Evolutionary conservation across 2,113 vertebrate genomes (phyloP).

Genomic region (Rhizomys pruinosus): DNA sequence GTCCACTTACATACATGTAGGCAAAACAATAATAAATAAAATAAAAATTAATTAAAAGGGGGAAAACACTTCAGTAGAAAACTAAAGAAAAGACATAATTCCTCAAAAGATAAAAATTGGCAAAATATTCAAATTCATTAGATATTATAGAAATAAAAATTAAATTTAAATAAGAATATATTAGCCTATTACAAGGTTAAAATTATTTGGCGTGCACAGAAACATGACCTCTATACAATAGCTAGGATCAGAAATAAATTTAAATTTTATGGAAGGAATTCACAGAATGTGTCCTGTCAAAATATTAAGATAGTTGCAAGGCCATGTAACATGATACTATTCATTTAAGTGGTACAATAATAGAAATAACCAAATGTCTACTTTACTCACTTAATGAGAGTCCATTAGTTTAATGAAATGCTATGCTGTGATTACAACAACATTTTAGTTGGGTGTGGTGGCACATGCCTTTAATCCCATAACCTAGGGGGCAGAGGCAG

Average conservation of each 20-base stretch:
- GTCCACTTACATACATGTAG: neutral
- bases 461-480: too few species aligned
- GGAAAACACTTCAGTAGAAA: neutral
- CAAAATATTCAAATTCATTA: neutral
- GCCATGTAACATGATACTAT: neutral
- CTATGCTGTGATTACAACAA: neutral
- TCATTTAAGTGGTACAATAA: slow-evolving; percentile 7
- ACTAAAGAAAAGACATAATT: neutral
- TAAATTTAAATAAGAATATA: neutral
- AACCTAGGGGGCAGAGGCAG: too few species aligned
- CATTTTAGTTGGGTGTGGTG: too few species aligned
- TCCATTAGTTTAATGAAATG: neutral
- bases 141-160: slow-evolving; percentile 18
- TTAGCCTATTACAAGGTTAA: neutral
- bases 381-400: neutral
- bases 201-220: neutral
- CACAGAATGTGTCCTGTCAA: neutral
- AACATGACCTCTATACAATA: neutral
- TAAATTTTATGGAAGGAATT: neutral
- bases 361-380: neutral
- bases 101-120: neutral
- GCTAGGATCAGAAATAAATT: neutral
- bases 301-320: neutral
- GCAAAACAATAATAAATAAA: neutral
- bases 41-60: neutral